Conservation (phyloP, 2,113 vertebrate genomes). For the Himantopus leucocephalus region DNA sequence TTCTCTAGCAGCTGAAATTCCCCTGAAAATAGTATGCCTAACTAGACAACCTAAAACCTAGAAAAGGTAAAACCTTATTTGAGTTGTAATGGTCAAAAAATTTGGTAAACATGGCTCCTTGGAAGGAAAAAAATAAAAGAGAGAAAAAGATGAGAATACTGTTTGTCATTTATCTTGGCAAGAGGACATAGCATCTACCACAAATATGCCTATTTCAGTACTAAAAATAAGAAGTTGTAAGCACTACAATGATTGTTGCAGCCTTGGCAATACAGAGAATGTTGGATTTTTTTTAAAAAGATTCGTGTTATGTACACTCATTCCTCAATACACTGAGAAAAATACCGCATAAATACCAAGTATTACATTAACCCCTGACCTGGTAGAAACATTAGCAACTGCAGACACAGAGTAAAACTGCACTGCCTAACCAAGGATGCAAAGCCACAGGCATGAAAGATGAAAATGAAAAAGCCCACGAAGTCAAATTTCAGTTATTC, state of each 20-base stretch:
- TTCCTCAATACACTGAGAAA: background rate
- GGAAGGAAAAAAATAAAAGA: background rate
- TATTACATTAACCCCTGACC: background rate
- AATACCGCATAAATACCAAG: background rate
- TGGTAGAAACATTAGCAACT: background rate
- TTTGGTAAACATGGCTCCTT: conserved; percentile 21
- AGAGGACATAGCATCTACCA: background rate
- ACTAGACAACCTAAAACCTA: background rate
- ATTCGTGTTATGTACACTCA: background rate
- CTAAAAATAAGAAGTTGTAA: conserved; percentile 21
- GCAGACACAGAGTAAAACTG: background rate
- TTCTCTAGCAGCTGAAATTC: conserved; percentile 13
- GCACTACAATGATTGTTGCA: background rate
- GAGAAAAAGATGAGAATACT: background rate
- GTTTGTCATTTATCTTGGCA: background rate
- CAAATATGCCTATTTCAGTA: background rate
- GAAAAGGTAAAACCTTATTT: conserved; percentile 41
- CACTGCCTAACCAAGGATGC: background rate
- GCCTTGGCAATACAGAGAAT: background rate
- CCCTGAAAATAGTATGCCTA: background rate
- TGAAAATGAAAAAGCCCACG: background rate
- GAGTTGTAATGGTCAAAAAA: background rate
- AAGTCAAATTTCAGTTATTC: background rate
- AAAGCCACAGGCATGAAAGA: background rate
- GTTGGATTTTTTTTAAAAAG: background rate